These are phyloP conservation scores for Phyllotis vaccarum DNA, from an alignment of 2,797 vertebrate genomes.

Conservation along the genomic window DNA sequence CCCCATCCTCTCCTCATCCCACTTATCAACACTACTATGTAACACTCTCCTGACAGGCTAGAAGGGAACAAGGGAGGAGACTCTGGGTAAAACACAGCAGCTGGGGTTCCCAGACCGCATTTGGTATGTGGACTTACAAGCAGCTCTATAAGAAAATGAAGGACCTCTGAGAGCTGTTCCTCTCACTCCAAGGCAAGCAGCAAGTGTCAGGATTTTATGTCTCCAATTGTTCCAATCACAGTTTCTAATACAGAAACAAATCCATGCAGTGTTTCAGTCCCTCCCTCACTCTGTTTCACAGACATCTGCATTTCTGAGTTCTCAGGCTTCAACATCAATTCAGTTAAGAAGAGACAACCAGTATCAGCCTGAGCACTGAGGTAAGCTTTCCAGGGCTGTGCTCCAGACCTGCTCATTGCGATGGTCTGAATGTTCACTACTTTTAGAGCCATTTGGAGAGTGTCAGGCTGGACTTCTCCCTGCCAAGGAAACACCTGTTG, in stretches of 20 bases:
- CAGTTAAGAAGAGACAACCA: slow-evolving; percentile 91
- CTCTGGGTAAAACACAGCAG: slow-evolving; percentile 16
- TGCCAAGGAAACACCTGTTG: slow-evolving; percentile 86
- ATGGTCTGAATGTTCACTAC: slow-evolving; percentile 95
- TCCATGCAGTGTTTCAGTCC: slow-evolving; percentile 84
- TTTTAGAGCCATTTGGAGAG: slow-evolving; percentile 93
- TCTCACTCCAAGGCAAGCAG: slow-evolving; percentile 9
- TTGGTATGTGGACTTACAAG: slow-evolving; percentile 21
- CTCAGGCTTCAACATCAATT: slow-evolving; percentile 88
- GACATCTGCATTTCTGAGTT: slow-evolving; percentile 86
- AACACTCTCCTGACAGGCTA: neutral
- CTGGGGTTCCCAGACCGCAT: neutral
- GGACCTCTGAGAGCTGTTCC: neutral
- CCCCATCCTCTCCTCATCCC: neutral
- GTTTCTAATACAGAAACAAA: slow-evolving; percentile 90
- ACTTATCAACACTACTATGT: neutral
- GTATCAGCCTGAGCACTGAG: slow-evolving; percentile 91
- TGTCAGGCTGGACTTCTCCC: slow-evolving; percentile 87
- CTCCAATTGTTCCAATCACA: slow-evolving; percentile 87
- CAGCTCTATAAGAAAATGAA: slow-evolving; percentile 40
- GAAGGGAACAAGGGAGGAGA: neutral
- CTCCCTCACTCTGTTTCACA: slow-evolving; percentile 90
- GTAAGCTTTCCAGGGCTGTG: slow-evolving; percentile 95
- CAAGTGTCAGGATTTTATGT: slow-evolving; percentile 80
- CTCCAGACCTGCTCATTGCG: slow-evolving; percentile 92